These are phyloP conservation scores for Globodera ellingtonae DNA, from an alignment of 1,140 invertebrate genomes.

Conservation along the genomic window DNA sequence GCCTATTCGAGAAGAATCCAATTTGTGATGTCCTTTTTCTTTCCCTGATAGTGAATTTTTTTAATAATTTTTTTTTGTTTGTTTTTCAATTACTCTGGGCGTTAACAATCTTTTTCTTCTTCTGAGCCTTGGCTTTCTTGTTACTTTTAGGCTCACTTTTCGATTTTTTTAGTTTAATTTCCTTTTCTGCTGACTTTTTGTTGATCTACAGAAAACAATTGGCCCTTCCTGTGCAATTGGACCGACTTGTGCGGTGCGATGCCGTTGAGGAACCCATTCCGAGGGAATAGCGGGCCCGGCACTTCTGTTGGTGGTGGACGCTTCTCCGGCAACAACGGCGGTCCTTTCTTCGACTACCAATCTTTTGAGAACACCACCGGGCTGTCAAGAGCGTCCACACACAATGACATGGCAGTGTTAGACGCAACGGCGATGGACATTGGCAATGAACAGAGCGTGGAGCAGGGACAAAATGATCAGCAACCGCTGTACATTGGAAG, in stretches of 20 bases:
- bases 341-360: slow-evolving; percentile 17
- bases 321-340: slow-evolving; percentile 16
- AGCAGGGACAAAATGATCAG: too few relatives aligned
- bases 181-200: background rate
- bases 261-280: background rate
- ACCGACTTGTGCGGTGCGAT: slow-evolving; percentile 21
- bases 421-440: background rate
- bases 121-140: background rate
- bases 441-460: too few relatives aligned
- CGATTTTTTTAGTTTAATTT: background rate
- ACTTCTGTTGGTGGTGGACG: background rate
- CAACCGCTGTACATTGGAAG: too few relatives aligned
- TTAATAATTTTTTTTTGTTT: background rate
- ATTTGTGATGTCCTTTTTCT: background rate
- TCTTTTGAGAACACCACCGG: slow-evolving; percentile 24
- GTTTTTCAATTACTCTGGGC: slow-evolving; percentile 1
- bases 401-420: slow-evolving; percentile 5
- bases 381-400: background rate
- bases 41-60: slow-evolving; percentile 1
- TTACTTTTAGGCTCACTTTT: background rate
- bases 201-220: slow-evolving; percentile 30
- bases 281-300: background rate
- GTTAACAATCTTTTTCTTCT: too few relatives aligned
- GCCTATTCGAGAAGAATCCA: background rate
- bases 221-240: slow-evolving; percentile 29